Evolutionary conservation across 2,797 vertebrate genomes (phyloP).

Genomic region (Pangasius macronema): DNA sequence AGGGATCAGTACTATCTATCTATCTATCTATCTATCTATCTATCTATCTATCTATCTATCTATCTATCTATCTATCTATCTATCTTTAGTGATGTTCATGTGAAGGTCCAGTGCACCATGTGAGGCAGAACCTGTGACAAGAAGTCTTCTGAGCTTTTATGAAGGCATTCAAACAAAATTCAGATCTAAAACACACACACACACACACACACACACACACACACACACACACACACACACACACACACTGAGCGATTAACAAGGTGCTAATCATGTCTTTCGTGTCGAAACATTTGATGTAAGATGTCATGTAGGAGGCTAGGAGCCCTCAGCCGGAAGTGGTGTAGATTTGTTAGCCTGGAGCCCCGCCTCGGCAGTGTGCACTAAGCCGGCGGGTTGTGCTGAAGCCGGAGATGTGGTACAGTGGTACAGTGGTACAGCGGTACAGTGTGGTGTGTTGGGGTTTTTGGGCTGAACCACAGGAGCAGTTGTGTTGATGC

Average conservation of each 20-base stretch:
- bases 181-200: slow-evolving; percentile 8
- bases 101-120: background rate
- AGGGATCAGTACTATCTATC: no score
- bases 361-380: background rate
- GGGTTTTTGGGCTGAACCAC: background rate
- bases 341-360: background rate
- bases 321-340: background rate
- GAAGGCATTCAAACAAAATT: background rate
- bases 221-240: slow-evolving; percentile 16
- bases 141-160: background rate
- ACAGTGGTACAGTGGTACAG: background rate
- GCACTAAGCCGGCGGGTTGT: background rate
- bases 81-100: background rate
- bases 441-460: no score
- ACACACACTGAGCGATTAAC: slow-evolving; percentile 56
- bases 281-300: slow-evolving; percentile 74
- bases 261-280: slow-evolving; percentile 68
- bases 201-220: slow-evolving; percentile 20
- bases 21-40: background rate
- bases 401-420: background rate
- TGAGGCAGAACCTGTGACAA: background rate
- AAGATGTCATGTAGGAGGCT: slow-evolving; percentile 38
- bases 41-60: background rate
- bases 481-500: background rate
- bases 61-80: background rate